phyloP scores from a whole-genome alignment of 2,113 vertebrate species.

The Scortum barcoo region DNA sequence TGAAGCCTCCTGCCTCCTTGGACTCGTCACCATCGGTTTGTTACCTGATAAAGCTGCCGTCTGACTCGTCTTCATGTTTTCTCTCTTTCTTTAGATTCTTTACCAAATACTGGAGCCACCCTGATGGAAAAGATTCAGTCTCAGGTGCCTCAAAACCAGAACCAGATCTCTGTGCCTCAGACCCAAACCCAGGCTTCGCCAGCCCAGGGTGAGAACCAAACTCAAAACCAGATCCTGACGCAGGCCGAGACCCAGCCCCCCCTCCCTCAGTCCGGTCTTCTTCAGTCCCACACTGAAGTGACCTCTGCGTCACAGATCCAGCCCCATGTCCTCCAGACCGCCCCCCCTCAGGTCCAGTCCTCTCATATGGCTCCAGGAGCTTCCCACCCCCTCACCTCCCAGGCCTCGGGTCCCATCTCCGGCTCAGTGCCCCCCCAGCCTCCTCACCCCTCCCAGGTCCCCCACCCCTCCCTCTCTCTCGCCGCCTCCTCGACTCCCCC shows the following conservation, averaged over 20 bases:
- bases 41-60: too few species aligned
- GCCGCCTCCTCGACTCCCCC: conserved; percentile 66
- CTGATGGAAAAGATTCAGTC: background rate
- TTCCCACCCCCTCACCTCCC: background rate
- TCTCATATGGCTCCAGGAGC: background rate
- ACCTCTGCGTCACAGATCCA: background rate
- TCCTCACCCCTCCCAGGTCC: conserved; percentile 77
- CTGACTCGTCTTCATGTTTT: background rate
- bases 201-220: conserved; percentile 1
- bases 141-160: conserved; percentile 2
- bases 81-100: conserved; percentile 23
- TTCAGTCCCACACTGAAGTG: background rate
- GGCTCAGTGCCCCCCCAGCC: background rate
- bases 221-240: background rate
- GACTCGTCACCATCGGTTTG: too few species aligned
- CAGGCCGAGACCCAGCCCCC: background rate
- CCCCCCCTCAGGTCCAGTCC: background rate
- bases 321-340: background rate
- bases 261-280: background rate
- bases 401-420: background rate
- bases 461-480: conserved; percentile 80
- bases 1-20: too few species aligned
- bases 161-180: background rate
- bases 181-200: background rate
- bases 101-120: background rate